Evolutionary conservation across 2,113 vertebrate genomes (phyloP), one percentile per base, ranked within the genome.

Genomic region (Haliaeetus leucogaster): DNA sequence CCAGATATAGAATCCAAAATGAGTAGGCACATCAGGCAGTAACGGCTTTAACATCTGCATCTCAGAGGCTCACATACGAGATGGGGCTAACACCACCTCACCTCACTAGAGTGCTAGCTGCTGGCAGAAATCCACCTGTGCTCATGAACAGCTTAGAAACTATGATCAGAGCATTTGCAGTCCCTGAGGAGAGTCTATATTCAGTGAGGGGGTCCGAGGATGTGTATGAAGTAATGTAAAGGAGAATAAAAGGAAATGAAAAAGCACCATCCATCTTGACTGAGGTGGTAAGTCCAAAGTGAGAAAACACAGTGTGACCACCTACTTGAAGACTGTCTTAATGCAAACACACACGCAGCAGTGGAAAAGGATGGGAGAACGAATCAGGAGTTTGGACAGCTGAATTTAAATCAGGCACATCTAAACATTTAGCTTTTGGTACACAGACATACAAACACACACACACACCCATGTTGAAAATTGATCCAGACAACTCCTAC

Each of bases 21-120:
- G 12, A 71, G 10, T 13, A 19, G 47, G 45, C 26, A 68, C 36
- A 79, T 71, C 16, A 43, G 50, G 32, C 17, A 67, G 16, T n/a
- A 55, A 71, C 0, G 7, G 26, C 23, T 93, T 65, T 63, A 86
- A 63, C 53, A 68, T n/a, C 40, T 82, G 36, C 47, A 89, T 43
- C 66, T 92, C 38, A 79, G 27, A 76, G 30, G n/a, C 34, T 92
- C 34, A 25, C 0, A 0, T 15, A 34, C 1, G 0, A 63, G 36
- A 68, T 26, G n/a, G 11, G n/a, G 11, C 5, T 79, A 70, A 38
- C 17, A 65, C 12, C 25, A 72, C 16, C 13, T 58, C 43, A 86
- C 36, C 34, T 81, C 65, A 53, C 7, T 10, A 11, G 32, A 74
- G 20, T 34, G 43, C 10, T n/a, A 48, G 45, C n/a, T 82, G 61